Percentiles rank a stretch among this genome's conserved stretches.
Evolutionary conservation across 2,888 invertebrate species (phyloP).

Genomic region (Thecophora atra): DNA sequence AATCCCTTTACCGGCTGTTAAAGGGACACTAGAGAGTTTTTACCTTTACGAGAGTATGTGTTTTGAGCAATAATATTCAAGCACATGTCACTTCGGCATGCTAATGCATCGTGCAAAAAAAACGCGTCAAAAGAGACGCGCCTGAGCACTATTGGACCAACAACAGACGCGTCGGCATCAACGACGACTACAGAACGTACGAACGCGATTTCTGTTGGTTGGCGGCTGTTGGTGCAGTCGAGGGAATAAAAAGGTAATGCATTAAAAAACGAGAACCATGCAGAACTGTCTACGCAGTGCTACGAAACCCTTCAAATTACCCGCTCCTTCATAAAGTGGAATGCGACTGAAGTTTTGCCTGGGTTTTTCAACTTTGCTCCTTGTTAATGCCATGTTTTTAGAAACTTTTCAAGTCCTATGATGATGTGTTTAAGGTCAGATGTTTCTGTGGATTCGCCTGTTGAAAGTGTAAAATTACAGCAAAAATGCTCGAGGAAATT

Average conservation of each 20-base stretch:
- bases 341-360: not conserved
- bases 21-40: no score
- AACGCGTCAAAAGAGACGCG: conserved; percentile 11
- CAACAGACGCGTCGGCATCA: no score
- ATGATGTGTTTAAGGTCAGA: not conserved
- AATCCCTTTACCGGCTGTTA: no score
- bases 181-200: not conserved
- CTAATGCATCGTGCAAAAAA: not conserved
- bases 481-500: not conserved
- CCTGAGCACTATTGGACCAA: no score
- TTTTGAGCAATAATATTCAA: not conserved
- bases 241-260: not conserved
- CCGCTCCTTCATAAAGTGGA: conserved; percentile 32
- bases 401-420: not conserved
- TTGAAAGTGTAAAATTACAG: conserved; percentile 4
- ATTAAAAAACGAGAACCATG: not conserved
- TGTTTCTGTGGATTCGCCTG: not conserved
- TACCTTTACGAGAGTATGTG: no score
- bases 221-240: not conserved
- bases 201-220: not conserved
- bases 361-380: conserved; percentile 18
- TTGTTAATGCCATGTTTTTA: not conserved
- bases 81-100: not conserved
- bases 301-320: conserved; percentile 39
- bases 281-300: conserved; percentile 34